Base-by-base conservation (phyloP, 2,888 invertebrate species). In the Dimorphilus gyrociliatus region DNA sequence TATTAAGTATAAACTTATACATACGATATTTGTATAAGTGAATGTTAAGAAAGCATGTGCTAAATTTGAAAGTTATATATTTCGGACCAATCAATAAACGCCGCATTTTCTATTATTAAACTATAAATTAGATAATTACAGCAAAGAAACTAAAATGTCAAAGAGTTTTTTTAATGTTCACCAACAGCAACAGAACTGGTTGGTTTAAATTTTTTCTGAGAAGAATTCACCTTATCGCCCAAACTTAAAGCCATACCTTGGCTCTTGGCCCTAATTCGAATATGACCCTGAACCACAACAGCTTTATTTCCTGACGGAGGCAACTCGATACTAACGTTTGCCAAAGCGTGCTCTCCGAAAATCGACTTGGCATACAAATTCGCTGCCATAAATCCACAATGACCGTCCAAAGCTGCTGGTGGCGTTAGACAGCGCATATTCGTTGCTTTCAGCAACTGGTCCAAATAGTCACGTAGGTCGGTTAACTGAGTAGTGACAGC, bases 361-460 rank as follows among this genome's bases (percentile, higher is more conserved):
- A 92, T 88, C 4, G 86, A 86, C 50, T 86, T 79, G 25, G 94
- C 94, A 68, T 97, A 99, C 72, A 99, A 76, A 62, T 99, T 99
- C 25, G 97, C 97, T 4, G 94, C 94, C 84, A 99, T 85, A 66
- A 99, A 97, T 4, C 94, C 94, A 64, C 97, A 99, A 48, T 94
- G 88, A 0, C 94, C 94, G 1, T 81, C 79, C 32, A 94, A 66
- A 1, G 88, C 86, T 75, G 77, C 60, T 2, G 45, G 13, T 0
- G 94, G 92, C 2, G 97, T 99, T 34, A 99, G 72, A 56, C 94
- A 92, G 57, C 86, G 86, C 94, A 99, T 97, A 63, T 99, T 99
- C 37, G 97, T 97, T 47, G 84, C 82, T 42, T 78, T 76, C 33
- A 94, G 69, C 30, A 99, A 69, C 55, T 92, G 88, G 37, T 78